Percentiles rank a stretch among this genome's conserved stretches.
Evolutionary conservation across 2,888 invertebrate genomes (phyloP).

Genomic region (Tinea semifulvella): DNA sequence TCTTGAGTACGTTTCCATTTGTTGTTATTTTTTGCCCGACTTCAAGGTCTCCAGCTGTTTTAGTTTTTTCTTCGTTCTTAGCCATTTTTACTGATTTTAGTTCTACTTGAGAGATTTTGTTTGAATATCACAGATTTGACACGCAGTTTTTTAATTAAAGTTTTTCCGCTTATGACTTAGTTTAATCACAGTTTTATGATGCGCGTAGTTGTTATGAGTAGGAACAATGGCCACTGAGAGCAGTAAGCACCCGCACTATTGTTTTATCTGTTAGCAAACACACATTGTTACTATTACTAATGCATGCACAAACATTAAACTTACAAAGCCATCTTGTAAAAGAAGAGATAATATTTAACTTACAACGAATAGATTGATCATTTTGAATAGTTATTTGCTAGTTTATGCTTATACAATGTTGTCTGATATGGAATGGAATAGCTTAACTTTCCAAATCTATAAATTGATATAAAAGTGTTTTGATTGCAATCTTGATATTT

Average conservation of each 20-base stretch:
- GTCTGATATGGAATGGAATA: too few relatives aligned
- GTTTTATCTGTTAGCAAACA: not conserved
- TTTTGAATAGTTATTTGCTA: not conserved
- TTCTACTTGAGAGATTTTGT: too few relatives aligned
- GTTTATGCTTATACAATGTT: not conserved
- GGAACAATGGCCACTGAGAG: constrained; percentile 1
- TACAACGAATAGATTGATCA: too few relatives aligned
- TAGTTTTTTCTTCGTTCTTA: constrained; percentile 29
- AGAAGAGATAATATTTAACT: too few relatives aligned
- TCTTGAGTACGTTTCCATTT: constrained; percentile 28
- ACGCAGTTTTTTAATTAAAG: not conserved
- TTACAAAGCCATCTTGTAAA: too few relatives aligned
- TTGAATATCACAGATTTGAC: not conserved
- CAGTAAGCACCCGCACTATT: not conserved
- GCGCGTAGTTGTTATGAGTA: not conserved
- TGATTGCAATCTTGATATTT: too few relatives aligned
- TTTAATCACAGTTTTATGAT: too few relatives aligned
- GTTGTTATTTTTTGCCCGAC: constrained; percentile 27
- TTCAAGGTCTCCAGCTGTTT: constrained; percentile 31
- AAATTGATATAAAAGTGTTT: too few relatives aligned
- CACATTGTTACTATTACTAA: not conserved
- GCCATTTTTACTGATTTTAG: constrained; percentile 22
- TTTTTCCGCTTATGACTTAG: too few relatives aligned
- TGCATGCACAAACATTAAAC: not conserved
- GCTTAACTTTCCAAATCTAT: too few relatives aligned